Evolutionary conservation across 2,888 invertebrate genomes (phyloP), one percentile per base, ranked within the genome.

Genomic region (Brachycybe producta): DNA sequence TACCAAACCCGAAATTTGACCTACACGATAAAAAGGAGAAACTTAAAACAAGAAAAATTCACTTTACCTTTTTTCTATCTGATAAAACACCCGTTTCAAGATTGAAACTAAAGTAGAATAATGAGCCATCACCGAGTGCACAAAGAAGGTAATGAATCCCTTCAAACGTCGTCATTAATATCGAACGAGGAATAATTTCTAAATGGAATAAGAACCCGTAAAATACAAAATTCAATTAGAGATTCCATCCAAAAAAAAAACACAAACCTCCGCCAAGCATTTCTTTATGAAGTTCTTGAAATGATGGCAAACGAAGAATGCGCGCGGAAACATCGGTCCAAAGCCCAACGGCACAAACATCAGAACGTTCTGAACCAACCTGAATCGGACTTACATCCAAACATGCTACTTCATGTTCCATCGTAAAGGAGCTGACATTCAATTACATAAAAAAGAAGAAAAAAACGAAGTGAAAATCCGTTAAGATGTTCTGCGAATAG

Each of bases 301-400:
- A 73, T 51, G 77, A 75, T 0, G 95, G 94, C 55, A 97, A 67
- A 11, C 78, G 75, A 24, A 95, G 72, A 55, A 95, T 79, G 11
- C 90, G 74, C 28, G 90, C 87, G 0, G 91, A 91, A 60, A 95
- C 92, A 63, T 97, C 94, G 1, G 90, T 94, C 98, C 98, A 98
- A 41, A 97, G 72, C 0, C 95, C 95, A 8, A 95, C 87, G 15
- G 91, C 91, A 32, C 87, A 82, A 52, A 91, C 72, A 46, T 80
- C 77, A 0, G 81, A 79, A 49, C 75, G 75, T 43, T 76, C 76
- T 3, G 52, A 35, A 15, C 28, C 26, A 54, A 58, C 56, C 53
- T 61, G 60, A 17, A 84, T 64, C 2, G 91, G 86, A 2, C 88
- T 87, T 43, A 97, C 78, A 70, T 97, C 95, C 48, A 98, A 68